Percentiles rank a stretch among this genome's conserved stretches.
Evolutionary conservation across 2,797 vertebrate species (phyloP).

Genomic region (Loris lydekkerianus): DNA sequence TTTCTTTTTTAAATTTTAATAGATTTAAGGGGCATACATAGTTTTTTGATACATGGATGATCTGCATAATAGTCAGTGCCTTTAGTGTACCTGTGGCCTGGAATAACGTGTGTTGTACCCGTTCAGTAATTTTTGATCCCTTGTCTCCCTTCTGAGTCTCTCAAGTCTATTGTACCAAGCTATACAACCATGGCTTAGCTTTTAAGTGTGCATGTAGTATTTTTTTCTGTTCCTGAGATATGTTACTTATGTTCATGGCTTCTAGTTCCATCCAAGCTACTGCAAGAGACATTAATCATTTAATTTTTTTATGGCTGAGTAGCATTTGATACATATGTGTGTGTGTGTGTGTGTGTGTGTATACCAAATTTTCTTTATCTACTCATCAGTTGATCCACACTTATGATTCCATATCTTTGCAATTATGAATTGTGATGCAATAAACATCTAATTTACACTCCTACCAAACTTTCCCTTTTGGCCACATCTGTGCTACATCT

Average conservation of each 20-base stretch:
- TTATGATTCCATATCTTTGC: background rate
- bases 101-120: background rate
- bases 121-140: background rate
- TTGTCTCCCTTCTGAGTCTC: background rate
- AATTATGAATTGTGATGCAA: background rate
- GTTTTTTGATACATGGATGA: background rate
- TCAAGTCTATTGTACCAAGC: background rate
- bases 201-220: background rate
- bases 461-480: background rate
- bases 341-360: no score
- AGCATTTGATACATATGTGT: no score
- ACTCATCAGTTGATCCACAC: background rate
- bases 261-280: background rate
- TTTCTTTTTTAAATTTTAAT: background rate
- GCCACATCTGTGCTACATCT: background rate
- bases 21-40: background rate
- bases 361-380: background rate
- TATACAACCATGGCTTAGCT: background rate
- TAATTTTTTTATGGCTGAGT: background rate
- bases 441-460: background rate
- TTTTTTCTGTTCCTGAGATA: background rate
- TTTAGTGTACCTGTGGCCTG: background rate
- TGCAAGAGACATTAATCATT: background rate
- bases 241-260: background rate
- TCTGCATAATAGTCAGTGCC: background rate